Evolutionary conservation across 23 tunicate genomes (phyloP).

Genomic region (Halocynthia roretzi): DNA sequence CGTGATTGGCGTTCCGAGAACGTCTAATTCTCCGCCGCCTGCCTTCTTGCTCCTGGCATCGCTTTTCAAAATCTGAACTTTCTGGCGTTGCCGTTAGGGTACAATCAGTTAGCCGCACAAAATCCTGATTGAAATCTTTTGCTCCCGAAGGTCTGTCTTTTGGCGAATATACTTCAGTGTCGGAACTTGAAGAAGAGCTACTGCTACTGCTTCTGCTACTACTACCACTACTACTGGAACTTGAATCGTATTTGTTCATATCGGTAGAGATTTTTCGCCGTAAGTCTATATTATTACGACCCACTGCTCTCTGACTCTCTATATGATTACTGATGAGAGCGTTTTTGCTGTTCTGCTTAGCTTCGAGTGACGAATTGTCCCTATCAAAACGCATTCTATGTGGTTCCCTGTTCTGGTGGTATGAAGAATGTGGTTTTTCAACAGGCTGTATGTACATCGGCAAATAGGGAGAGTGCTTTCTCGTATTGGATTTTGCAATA

Average conservation of each 20-base stretch:
- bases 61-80: constrained; percentile 10
- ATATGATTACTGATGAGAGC: too few species aligned
- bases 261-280: constrained; percentile 19
- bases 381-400: too few species aligned
- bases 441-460: constrained; percentile 21
- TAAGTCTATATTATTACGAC: neutral
- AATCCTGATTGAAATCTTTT: too few species aligned
- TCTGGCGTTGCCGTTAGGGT: constrained; percentile 10
- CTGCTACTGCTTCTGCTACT: too few species aligned
- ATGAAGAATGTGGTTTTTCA: neutral
- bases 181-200: constrained; percentile 8
- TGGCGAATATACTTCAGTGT: neutral
- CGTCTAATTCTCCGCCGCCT: constrained; percentile 2
- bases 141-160: neutral
- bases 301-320: too few species aligned
- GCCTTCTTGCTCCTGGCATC: neutral
- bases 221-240: neutral
- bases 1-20: neutral
- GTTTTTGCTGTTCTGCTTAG: too few species aligned
- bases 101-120: too few species aligned
- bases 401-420: too few species aligned
- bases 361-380: too few species aligned
- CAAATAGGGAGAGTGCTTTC: constrained; percentile 10
- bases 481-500: neutral
- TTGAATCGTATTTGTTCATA: constrained; percentile 12